phyloP scores from a whole-genome alignment of 1,140 invertebrate species.

The Aphaenogaster floridana region DNA sequence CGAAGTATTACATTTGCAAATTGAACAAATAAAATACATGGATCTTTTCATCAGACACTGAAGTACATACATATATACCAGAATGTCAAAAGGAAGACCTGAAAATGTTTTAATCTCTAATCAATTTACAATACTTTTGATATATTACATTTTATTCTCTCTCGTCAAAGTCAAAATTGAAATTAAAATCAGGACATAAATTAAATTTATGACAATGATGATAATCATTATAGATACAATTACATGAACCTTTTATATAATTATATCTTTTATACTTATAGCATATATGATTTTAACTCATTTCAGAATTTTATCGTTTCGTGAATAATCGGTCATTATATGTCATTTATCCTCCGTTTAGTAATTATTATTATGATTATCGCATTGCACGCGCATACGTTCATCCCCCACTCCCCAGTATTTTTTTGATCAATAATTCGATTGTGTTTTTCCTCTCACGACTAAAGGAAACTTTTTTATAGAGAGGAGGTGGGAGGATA shows the following conservation, averaged over 20 bases:
- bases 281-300: neutral
- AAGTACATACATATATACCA: neutral
- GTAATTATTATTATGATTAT: constrained; percentile 43
- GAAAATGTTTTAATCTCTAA: neutral
- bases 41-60: neutral
- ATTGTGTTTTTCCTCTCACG: neutral
- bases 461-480: neutral
- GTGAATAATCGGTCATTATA: constrained; percentile 31
- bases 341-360: neutral
- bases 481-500: neutral
- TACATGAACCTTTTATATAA: constrained; percentile 13
- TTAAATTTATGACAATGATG: neutral
- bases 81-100: neutral
- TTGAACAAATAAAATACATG: neutral
- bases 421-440: constrained; percentile 43
- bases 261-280: neutral
- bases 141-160: neutral
- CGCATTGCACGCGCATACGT: neutral
- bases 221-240: constrained; percentile 2
- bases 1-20: neutral
- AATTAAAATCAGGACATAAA: constrained; percentile 17
- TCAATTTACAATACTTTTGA: neutral
- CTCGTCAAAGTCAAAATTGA: neutral
- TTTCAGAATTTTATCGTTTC: constrained; percentile 1
- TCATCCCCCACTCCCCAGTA: neutral